Evolutionary conservation across 2,797 vertebrate species (phyloP).

Genomic region (Pantherophis alleghaniensis): DNA sequence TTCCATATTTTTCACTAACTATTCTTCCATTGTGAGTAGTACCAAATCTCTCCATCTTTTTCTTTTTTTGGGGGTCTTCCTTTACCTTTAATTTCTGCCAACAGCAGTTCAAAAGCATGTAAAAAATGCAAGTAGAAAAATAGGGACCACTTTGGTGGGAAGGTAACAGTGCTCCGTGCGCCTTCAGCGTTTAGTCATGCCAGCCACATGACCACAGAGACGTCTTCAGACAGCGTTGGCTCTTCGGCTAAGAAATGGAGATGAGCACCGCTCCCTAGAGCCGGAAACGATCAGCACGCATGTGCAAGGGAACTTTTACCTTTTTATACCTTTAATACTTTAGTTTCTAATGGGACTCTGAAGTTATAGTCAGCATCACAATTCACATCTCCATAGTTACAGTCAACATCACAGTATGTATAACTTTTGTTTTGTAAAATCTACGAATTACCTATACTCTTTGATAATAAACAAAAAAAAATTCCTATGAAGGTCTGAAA

Average conservation of each 20-base stretch:
- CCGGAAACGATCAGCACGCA: no score
- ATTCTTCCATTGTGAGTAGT: neutral
- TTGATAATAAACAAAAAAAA: neutral
- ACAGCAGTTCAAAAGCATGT: no score
- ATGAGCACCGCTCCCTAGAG: no score
- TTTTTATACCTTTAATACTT: neutral
- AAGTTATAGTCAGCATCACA: neutral
- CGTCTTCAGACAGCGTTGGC: no score
- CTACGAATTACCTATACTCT: neutral
- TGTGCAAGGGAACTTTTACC: no score
- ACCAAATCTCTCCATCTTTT: neutral
- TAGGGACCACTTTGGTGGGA: no score
- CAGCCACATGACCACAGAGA: no score
- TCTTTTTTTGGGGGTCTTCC: neutral
- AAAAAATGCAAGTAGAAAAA: no score
- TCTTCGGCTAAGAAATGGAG: no score
- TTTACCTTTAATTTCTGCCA: neutral
- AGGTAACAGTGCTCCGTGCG: no score
- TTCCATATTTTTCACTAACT: neutral
- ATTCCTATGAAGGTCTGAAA: neutral
- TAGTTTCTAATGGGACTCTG: neutral
- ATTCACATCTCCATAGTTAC: neutral
- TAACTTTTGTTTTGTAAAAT: neutral
- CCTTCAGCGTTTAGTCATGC: no score
- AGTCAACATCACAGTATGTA: neutral